Evolutionary conservation across 2,113 vertebrate genomes (phyloP), one percentile per base, ranked within the genome.

Genomic region (Ploceus nigricollis): DNA sequence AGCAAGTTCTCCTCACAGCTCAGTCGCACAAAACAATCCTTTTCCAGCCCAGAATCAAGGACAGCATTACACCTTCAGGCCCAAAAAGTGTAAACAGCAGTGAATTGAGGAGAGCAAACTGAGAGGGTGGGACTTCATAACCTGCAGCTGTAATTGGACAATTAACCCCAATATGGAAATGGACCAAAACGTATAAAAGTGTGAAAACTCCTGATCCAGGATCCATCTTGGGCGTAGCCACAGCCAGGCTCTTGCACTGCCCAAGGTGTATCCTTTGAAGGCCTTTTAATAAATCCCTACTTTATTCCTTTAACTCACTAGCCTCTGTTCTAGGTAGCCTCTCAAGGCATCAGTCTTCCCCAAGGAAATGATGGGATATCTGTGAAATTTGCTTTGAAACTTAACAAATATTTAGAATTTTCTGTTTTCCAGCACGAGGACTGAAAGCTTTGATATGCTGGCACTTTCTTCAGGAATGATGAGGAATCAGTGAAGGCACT

Each of bases 211-310:
- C 0, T 39, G 47, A 22, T 27, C 8, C 1, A 1, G n/a, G 13
- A 2, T 70, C 27, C 68, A 39, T 51, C 27, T 51, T 70, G 20
- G 35, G 8, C 39, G 27, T 9, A 39, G 20, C 35, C 27, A 1
- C 1, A 0, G 14, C 66, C 11, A 2, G 66, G 27, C 47, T 70
- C 47, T 39, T 51, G 66, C 0, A 22, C 19, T 39, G 45, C 47
- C 47, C 27, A 13, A 30, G 35, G 48, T 23, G 35, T 12, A 10
- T 16, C 35, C 14, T 51, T 7, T 70, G 35, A 51, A 23, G 8
- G 35, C 47, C 19, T 70, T 30, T 70, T 13, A 51, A 39, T 51
- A 39, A 70, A 51, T 39, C 6, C 15, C 48, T 22, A 1, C n/a
- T 50, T 69, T 16, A 23, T 30, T 51, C 35, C 35, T 39, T 30